Evolutionary conservation across 2,888 invertebrate genomes (phyloP), one percentile per base, ranked within the genome.

Genomic region (Germaria angustata): DNA sequence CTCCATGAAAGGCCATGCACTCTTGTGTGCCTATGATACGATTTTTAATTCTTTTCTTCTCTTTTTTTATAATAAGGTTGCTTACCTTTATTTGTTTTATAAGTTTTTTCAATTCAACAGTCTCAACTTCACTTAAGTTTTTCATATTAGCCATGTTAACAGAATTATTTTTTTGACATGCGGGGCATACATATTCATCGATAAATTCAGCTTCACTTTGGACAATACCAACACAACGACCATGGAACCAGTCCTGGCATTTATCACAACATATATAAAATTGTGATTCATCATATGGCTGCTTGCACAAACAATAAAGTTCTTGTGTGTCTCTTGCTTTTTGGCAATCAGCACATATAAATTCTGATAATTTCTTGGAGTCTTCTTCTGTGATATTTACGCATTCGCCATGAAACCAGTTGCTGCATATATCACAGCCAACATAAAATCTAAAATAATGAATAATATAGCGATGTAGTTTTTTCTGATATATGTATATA

Each of bases 191-290:
- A 89, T 99, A 99, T 87, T 98, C 97, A 88, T 98, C 98, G 86
- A 99, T 97, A 87, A 96, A 96, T 89, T 98, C 97, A 22, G 98
- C 98, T 90, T 98, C 98, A 2, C 96, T 96, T 88, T 97, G 97
- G 63, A 97, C 92, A 88, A 98, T 97, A 44, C 99, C 99, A 53
- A 99, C 99, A 92, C 99, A 99, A 77, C 97, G 94, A 7, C 99
- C 99, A 91, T 99, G 99, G 92, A 98, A 99, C 99, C 99, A 99
- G 92, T 98, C 99, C 91, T 99, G 98, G 91, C 99, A 99, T 84
- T 96, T 95, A 92, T 99, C 99, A 91, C 99, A 99, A 90, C 98
- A 99, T 88, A 99, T 98, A 92, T 99, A 99, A 93, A 99, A 99
- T 91, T 98, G 97, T 88, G 97, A 96, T 92, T 98, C 98, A 92